Percentiles rank a stretch among this genome's conserved stretches.
Evolutionary conservation across 2,888 invertebrate genomes (phyloP).

Genomic region (Byasa hedistus): DNA sequence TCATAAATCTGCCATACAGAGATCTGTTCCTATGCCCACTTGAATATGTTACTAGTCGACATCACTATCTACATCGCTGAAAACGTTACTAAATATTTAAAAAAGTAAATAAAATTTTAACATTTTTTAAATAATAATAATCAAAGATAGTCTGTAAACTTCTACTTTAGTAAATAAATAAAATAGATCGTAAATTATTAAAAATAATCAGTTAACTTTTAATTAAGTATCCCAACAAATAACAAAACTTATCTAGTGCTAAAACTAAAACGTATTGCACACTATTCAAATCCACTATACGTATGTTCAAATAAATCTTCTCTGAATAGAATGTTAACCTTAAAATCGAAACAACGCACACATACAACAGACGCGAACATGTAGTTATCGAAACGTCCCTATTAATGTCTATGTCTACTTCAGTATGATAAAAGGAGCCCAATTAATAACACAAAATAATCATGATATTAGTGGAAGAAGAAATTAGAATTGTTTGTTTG

Average conservation of each 20-base stretch:
- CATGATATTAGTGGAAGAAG: constrained; percentile 49
- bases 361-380: neutral
- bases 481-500: constrained; percentile 46
- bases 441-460: constrained; percentile 55
- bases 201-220: no score
- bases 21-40: constrained; percentile 63
- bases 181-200: no score
- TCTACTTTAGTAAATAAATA: no score
- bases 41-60: constrained; percentile 46
- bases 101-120: neutral
- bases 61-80: constrained; percentile 36
- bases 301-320: constrained; percentile 77
- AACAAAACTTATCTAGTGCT: neutral
- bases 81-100: neutral
- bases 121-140: neutral
- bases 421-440: constrained; percentile 43
- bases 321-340: constrained; percentile 64
- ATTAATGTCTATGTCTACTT: constrained; percentile 13
- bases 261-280: constrained; percentile 36
- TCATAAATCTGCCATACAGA: constrained; percentile 76
- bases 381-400: neutral
- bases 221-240: neutral
- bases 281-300: constrained; percentile 75
- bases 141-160: no score
- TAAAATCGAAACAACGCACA: constrained; percentile 34